Evolutionary conservation across 2,113 vertebrate species (phyloP), one percentile per base, ranked within the genome.

Genomic region (Mus pahari): DNA sequence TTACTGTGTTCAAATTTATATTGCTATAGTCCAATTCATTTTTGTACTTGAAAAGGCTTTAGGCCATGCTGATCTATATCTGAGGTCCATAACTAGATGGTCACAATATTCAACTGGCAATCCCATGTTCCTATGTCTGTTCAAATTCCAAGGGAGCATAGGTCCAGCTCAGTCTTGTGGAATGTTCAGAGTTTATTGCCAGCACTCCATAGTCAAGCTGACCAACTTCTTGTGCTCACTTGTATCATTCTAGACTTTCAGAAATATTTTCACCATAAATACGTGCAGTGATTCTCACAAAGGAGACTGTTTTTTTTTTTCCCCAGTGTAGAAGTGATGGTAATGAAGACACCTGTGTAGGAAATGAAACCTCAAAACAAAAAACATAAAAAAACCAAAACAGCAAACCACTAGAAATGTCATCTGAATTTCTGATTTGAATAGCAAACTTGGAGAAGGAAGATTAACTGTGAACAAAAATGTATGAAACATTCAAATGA

Each of bases 141-240:
- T 94, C 73, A 68, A 92, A 94, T 96, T 82, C 90, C 94, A 94
- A 96, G 94, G 86, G 83, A 96, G 97, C 68, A 90, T 53, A 82
- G 93, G 95, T 92, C 96, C 92, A 98, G 96, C 96, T 97, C 55
- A 22, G 6, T 89, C 94, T 94, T 97, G 50, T 95, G 98, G 97
- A 98, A 98, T 98, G 97, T 97, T 96, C 77, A 90, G 94, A 98
- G 89, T 97, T 97, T 98, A 97, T 97, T 97, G 96, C 93, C 73
- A 78, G 78, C 91, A 92, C 93, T 98, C 94, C 84, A 92, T 55
- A 98, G 75, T 92, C 88, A 92, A 96, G 95, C 94, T 97, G 96
- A 98, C 95, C 10, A 0, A 58, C 0, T 7, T 93, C 91, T 92
- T 93, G 64, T 92, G 91, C 95, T 96, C 97, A n/a, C 70, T 91